Evolutionary conservation across 2,888 invertebrate species (phyloP).

Genomic region (Helobdella robusta): DNA sequence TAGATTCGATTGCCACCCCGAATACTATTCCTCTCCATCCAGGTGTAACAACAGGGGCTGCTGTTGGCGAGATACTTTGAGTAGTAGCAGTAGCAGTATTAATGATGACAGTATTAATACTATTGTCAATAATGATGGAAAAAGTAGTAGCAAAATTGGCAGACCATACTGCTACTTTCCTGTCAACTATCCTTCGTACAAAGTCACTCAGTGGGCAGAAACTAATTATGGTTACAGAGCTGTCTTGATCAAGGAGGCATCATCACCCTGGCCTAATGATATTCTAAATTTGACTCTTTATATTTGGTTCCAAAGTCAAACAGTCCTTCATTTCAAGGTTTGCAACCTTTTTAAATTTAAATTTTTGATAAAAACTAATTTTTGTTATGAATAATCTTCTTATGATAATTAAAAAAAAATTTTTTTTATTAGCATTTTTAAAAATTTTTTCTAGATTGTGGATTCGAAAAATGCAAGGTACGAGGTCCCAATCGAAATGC

Average conservation of each 20-base stretch:
- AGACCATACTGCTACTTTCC: slow-evolving; percentile 35
- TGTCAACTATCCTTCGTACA: slow-evolving; percentile 31
- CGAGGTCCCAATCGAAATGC: slow-evolving; percentile 43
- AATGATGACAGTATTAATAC: too few relatives aligned
- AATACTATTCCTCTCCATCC: slow-evolving; percentile 8
- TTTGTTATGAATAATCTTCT: too few relatives aligned
- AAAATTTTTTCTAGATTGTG: slow-evolving; percentile 32
- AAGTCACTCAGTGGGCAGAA: slow-evolving; percentile 16
- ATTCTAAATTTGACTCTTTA: slow-evolving; percentile 31
- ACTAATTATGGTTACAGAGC: slow-evolving; percentile 31
- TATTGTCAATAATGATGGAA: too few relatives aligned
- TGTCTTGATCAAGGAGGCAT: slow-evolving; percentile 14
- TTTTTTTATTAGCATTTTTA: too few relatives aligned
- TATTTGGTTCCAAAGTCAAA: slow-evolving; percentile 32
- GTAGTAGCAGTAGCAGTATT: too few relatives aligned
- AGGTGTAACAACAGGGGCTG: slow-evolving; percentile 33
- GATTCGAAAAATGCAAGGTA: slow-evolving; percentile 39
- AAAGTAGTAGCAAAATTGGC: too few relatives aligned
- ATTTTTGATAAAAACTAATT: too few relatives aligned
- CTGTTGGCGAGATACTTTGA: slow-evolving; percentile 32
- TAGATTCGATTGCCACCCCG: slow-evolving; percentile 35
- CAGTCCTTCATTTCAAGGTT: slow-evolving; percentile 35
- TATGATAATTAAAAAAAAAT: too few relatives aligned
- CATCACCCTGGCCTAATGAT: slow-evolving; percentile 35
- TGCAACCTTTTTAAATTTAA: neutral